Conservation (phyloP, 2,113 vertebrate genomes). For the Syrrhaptes paradoxus region DNA sequence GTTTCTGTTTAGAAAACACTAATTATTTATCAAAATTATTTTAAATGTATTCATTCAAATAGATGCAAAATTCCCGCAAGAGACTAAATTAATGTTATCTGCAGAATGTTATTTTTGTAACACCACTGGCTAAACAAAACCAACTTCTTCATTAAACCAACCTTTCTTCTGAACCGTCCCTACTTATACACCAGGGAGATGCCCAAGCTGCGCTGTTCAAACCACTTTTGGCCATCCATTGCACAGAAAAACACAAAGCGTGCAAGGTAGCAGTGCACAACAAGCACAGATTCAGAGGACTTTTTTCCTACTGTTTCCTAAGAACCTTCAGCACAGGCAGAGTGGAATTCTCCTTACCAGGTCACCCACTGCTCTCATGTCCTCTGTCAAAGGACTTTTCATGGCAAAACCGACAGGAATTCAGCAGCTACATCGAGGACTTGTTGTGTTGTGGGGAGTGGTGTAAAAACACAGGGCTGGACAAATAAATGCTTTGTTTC, state of each 20-base stretch:
- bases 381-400: not conserved
- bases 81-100: not conserved
- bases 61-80: not conserved
- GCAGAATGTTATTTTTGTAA: not conserved
- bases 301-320: not conserved
- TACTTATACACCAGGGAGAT: not conserved
- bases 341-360: not conserved
- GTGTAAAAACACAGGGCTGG: not conserved
- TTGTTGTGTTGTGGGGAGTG: not conserved
- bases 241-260: not conserved
- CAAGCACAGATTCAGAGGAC: not conserved
- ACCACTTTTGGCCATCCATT: not conserved
- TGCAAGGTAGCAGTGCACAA: not conserved
- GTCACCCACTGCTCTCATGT: not conserved
- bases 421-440: not conserved
- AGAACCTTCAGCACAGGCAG: not conserved
- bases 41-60: not conserved
- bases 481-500: conserved; percentile 17
- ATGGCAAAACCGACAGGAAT: not conserved
- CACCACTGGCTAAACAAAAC: not conserved
- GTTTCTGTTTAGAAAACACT: not conserved
- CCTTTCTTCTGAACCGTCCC: not conserved
- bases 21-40: not conserved
- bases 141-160: not conserved
- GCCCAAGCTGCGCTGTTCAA: not conserved